Evolutionary conservation across 2,888 invertebrate genomes (phyloP).

Genomic region (Heliothis peltigera): DNA sequence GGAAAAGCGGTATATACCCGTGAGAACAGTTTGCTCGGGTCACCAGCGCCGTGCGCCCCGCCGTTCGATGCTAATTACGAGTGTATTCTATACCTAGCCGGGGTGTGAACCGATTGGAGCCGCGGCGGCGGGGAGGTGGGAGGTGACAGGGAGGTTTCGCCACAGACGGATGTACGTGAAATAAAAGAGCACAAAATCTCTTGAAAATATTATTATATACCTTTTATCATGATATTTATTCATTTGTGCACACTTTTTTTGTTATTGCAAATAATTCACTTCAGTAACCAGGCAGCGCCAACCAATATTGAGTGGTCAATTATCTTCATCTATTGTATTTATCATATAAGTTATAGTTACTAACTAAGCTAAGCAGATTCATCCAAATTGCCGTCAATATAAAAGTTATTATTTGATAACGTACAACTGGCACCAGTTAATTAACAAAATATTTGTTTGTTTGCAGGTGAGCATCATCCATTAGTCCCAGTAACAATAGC

Average conservation of each 20-base stretch:
- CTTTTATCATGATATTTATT: too few relatives aligned
- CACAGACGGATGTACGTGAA: constrained; percentile 7
- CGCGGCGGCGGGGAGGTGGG: not conserved
- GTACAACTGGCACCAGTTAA: not conserved
- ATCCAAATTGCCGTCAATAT: too few relatives aligned
- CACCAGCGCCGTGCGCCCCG: not conserved
- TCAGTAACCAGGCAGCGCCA: too few relatives aligned
- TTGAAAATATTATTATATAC: constrained; percentile 9
- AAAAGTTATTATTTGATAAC: not conserved
- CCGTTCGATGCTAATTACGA: constrained; percentile 13
- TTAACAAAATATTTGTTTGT: constrained; percentile 18
- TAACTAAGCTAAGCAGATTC: too few relatives aligned
- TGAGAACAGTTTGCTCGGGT: not conserved
- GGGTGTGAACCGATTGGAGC: constrained; percentile 15
- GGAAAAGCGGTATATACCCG: constrained; percentile 1
- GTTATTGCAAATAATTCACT: too few relatives aligned
- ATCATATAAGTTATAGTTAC: too few relatives aligned
- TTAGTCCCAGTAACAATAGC: constrained; percentile 1
- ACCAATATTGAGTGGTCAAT: too few relatives aligned
- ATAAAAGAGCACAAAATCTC: constrained; percentile 27
- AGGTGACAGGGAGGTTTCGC: too few relatives aligned
- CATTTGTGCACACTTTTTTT: too few relatives aligned
- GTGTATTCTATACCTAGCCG: not conserved
- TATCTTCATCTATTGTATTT: too few relatives aligned
- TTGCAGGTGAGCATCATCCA: constrained; percentile 44